phyloP scores from a whole-genome alignment of 2,113 vertebrate genomes.

The Manacus vitellinus region DNA sequence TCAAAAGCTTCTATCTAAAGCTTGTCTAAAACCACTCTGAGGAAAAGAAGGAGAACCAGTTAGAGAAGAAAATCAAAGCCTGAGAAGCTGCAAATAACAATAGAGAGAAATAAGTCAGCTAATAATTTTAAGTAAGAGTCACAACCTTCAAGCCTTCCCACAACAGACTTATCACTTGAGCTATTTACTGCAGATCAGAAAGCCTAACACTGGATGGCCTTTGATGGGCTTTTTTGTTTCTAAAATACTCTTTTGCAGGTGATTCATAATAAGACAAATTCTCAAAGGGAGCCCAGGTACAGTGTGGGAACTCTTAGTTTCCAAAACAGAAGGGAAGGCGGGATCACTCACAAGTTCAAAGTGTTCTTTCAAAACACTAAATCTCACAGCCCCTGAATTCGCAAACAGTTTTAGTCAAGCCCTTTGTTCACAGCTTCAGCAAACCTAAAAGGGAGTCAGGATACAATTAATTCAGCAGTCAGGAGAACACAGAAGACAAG shows the following conservation, averaged over 20 bases:
- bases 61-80: conserved; percentile 61
- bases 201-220: not conserved
- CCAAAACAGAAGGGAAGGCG: conserved; percentile 42
- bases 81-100: conserved; percentile 60
- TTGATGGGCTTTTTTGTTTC: conserved; percentile 41
- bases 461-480: not conserved
- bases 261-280: conserved; percentile 46
- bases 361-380: conserved; percentile 5
- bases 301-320: conserved; percentile 45
- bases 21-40: not conserved
- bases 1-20: conserved; percentile 48
- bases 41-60: conserved; percentile 52
- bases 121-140: conserved; percentile 58
- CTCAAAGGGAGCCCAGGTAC: conserved; percentile 18
- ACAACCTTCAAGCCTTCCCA: conserved; percentile 56
- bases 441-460: not conserved
- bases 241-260: conserved; percentile 51
- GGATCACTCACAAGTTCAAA: conserved; percentile 48
- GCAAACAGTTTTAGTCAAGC: conserved; percentile 10
- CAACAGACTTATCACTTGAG: conserved; percentile 52
- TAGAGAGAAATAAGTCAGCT: conserved; percentile 49
- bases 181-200: conserved; percentile 49
- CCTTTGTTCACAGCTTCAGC: conserved; percentile 1
- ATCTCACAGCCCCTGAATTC: conserved; percentile 19
- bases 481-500: not conserved